Conservation (phyloP, 2,113 vertebrate genomes). For the Hystrix brachyura region DNA sequence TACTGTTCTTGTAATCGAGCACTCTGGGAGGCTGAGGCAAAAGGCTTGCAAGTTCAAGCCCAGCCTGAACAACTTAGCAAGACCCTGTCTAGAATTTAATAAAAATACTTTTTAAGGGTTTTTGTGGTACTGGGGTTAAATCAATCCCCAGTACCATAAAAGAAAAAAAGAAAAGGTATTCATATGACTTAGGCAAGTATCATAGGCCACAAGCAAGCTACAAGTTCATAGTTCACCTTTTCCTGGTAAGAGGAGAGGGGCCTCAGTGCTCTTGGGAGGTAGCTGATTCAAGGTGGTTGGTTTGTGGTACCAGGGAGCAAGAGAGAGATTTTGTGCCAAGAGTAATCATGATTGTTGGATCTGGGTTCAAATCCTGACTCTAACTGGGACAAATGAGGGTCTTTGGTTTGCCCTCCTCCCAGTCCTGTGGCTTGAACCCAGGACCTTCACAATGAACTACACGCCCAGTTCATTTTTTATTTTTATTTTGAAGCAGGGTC, state of each 20-base stretch:
- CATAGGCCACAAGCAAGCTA: background rate
- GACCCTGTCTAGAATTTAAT: background rate
- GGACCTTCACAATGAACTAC: too few relatives aligned
- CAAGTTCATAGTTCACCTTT: background rate
- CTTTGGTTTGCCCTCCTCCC: background rate
- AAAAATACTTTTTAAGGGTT: background rate
- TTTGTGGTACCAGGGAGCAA: background rate
- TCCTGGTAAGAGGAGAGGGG: background rate
- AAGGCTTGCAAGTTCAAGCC: background rate
- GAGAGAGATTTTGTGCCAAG: background rate
- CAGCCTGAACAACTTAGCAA: background rate
- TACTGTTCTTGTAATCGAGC: background rate
- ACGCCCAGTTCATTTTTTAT: background rate
- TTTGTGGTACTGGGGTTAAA: background rate
- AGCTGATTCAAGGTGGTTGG: background rate
- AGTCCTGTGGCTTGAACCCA: background rate
- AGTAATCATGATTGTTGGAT: background rate
- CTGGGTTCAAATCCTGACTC: background rate
- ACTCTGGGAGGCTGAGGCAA: background rate
- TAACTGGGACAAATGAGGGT: background rate
- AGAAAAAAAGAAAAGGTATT: background rate
- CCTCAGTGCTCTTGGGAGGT: background rate
- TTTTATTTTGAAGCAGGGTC: background rate
- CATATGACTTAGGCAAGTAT: background rate
- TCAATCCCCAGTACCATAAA: background rate